Evolutionary conservation across 2,797 vertebrate genomes (phyloP).

Genomic region (Paramormyrops hopkinsi): DNA sequence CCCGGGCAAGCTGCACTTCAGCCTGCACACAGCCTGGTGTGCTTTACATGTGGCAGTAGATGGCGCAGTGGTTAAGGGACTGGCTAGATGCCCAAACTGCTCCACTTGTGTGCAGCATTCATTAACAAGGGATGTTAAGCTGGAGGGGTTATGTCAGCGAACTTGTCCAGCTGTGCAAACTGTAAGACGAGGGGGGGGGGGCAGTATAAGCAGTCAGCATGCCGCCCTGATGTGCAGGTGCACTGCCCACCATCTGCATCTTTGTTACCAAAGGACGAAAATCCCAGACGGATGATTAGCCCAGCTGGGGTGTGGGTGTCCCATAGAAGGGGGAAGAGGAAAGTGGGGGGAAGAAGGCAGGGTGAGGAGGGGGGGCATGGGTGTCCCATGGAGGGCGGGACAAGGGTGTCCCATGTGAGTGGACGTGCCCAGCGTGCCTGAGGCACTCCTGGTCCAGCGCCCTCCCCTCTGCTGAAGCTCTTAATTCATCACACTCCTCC

Average conservation of each 20-base stretch:
- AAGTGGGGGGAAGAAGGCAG: not conserved
- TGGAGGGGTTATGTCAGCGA: not conserved
- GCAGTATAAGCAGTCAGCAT: not conserved
- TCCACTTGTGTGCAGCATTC: not conserved
- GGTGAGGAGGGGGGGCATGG: not conserved
- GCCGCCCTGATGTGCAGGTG: not conserved
- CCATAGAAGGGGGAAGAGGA: not conserved
- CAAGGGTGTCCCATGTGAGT: not conserved
- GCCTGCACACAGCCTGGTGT: not conserved
- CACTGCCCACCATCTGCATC: not conserved
- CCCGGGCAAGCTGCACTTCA: not conserved
- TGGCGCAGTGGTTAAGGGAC: not conserved
- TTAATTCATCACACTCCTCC: constrained; percentile 62
- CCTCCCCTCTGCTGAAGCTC: constrained; percentile 41
- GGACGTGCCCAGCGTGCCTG: not conserved
- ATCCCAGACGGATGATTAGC: not conserved
- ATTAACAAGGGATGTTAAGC: not conserved
- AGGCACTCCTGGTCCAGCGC: constrained; percentile 28
- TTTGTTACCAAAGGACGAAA: not conserved
- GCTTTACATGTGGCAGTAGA: not conserved
- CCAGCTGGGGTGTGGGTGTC: not conserved
- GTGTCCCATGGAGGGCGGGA: not conserved
- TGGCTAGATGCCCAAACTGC: not conserved
- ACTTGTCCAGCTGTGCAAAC: not conserved
- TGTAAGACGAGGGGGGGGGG: not conserved